phyloP scores from a whole-genome alignment of 2,113 vertebrate species.

The Leiothrix lutea region DNA sequence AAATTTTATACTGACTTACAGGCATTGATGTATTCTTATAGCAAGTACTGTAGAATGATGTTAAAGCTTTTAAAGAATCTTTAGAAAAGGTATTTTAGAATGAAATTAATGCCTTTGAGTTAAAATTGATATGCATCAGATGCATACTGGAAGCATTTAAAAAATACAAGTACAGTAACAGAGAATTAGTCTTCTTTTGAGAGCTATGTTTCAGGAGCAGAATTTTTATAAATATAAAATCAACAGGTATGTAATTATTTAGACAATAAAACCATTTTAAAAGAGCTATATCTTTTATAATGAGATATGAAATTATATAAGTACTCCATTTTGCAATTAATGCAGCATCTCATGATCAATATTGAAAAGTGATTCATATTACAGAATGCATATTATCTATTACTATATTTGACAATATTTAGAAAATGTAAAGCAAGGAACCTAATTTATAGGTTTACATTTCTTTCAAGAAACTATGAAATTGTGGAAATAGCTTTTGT shows the following conservation, averaged over 20 bases:
- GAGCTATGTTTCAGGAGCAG: not conserved
- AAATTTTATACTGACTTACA: not conserved
- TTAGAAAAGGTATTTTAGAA: not conserved
- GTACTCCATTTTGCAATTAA: not conserved
- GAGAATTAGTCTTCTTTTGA: not conserved
- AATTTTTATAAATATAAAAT: not conserved
- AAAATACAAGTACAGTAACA: not conserved
- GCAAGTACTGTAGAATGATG: conserved; percentile 1
- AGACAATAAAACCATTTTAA: not conserved
- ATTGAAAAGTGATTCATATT: not conserved
- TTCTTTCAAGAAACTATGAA: not conserved
- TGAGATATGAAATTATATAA: not conserved
- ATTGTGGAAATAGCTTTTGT: not conserved
- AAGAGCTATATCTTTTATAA: not conserved
- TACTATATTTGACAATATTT: not conserved
- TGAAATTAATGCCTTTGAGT: not conserved
- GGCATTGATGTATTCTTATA: not conserved
- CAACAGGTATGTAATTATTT: not conserved
- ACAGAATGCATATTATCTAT: not conserved
- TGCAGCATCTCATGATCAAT: not conserved
- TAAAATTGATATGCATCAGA: not conserved
- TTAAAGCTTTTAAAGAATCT: not conserved
- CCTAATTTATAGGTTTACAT: not conserved
- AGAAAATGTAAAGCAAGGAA: not conserved
- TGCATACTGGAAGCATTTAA: not conserved